Evolutionary conservation across 2,888 invertebrate species (phyloP), one percentile per base, ranked within the genome.

Genomic region (Anagyrus pseudococci): DNA sequence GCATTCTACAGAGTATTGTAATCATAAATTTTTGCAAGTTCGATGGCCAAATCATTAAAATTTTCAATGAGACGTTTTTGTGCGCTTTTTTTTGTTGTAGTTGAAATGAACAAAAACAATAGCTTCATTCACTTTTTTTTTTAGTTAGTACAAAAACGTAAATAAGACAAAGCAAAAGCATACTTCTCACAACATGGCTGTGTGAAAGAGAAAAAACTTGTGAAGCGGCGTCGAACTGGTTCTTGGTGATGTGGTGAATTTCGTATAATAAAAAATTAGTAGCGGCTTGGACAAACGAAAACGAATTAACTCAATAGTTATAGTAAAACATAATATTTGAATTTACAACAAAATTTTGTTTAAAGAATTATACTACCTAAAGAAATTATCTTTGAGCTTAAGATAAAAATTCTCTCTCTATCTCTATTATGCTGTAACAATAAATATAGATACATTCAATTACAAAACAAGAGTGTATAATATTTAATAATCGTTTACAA

Each of bases 151-250:
- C 49, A 50, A 67, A 69, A 61, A 58, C 54, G 41, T 59, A 64
- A 66, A 66, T 66, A 67, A 64, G 68, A 72, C 71, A 77, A 77
- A 78, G 78, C 78, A 73, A 78, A 73, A 80, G 79, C 79, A 77
- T 77, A 77, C 80, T 80, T 80, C 79, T 73, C 79, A 80, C 78
- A 80, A 80, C 80, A 80, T 80, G 80, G 80, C 80, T 80, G 80
- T 79, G 76, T 72, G 73, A 68, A 65, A 63, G 44, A 62, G 20
- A 68, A 67, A 59, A 60, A 60, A 67, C 57, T 62, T 69, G 54
- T 48, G 59, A 67, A 65, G 68, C 66, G 57, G 62, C 65, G 15
- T 50, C 58, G 56, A 59, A 20, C 62, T 57, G 55, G 20, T 60
- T 57, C 33, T 55, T 58, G 48, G 43, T 56, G 57, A 53, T 56